Evolutionary conservation across 2,113 vertebrate species (phyloP).

Genomic region (Gobio gobio): DNA sequence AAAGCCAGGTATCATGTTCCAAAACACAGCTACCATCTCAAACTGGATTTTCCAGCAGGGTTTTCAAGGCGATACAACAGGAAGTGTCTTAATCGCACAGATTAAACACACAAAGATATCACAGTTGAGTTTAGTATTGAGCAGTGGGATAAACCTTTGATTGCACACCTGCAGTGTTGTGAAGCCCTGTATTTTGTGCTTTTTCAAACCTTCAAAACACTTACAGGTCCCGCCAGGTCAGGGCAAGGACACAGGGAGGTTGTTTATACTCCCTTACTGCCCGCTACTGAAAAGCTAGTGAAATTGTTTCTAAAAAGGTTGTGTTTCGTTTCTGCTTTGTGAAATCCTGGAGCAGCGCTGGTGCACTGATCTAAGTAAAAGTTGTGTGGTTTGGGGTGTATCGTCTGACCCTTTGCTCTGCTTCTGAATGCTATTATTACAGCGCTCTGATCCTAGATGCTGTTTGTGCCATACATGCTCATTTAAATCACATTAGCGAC

Average conservation of each 20-base stretch:
- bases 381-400: conserved; percentile 59
- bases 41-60: not conserved
- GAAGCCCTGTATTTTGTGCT: not conserved
- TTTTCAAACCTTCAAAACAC: not conserved
- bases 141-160: not conserved
- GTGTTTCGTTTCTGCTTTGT: conserved; percentile 5
- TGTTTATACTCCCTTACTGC: not conserved
- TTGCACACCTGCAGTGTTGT: conserved; percentile 21
- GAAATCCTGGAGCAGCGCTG: not conserved
- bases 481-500: conserved; percentile 62
- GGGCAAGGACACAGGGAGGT: not conserved
- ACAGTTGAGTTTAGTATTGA: conserved; percentile 41
- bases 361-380: conserved; percentile 33
- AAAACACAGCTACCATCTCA: not conserved
- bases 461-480: conserved; percentile 59
- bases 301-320: conserved; percentile 13
- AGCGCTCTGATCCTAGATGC: conserved; percentile 23
- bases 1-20: not conserved
- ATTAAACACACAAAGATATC: conserved; percentile 51
- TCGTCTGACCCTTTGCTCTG: conserved; percentile 52
- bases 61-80: not conserved
- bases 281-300: not conserved
- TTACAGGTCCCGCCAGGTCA: conserved; percentile 1
- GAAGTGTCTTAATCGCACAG: conserved; percentile 2
- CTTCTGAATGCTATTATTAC: conserved; percentile 43